phyloP scores from a whole-genome alignment of 2,888 invertebrate species.

The Eutolmus rufibarbis region DNA sequence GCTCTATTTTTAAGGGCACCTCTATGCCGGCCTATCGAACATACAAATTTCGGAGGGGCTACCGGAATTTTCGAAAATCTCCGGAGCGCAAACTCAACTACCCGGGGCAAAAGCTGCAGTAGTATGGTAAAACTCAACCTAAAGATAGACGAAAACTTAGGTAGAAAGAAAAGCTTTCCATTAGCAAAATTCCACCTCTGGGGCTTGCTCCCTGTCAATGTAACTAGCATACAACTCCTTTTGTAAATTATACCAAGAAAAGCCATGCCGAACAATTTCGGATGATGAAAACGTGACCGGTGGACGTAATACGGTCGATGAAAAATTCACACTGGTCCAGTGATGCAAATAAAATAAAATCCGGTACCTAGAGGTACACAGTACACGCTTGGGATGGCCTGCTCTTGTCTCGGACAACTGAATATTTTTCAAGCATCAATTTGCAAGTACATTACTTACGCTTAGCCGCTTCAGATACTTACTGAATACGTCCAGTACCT shows the following conservation, averaged over 20 bases:
- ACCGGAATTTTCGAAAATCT: not conserved
- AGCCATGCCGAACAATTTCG: not conserved
- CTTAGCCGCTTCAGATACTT: not conserved
- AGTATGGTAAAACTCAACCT: not conserved
- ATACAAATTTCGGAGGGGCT: not conserved
- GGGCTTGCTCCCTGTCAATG: not conserved
- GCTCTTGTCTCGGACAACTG: not conserved
- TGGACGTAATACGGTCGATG: not conserved
- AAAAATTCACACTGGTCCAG: not conserved
- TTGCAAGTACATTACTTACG: not conserved
- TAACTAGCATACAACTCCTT: not conserved
- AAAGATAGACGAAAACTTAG: not conserved
- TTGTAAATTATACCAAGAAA: not conserved
- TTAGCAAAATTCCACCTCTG: conserved; percentile 35
- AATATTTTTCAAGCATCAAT: not conserved
- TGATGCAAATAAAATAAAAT: not conserved
- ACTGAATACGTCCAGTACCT: not conserved
- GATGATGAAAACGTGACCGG: conserved; percentile 10
- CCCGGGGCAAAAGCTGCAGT: not conserved
- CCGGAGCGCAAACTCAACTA: not conserved
- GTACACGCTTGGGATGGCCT: not conserved
- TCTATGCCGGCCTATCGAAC: not conserved
- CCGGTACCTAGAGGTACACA: not conserved
- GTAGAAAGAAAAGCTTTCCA: not conserved
- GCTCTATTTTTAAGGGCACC: not conserved